Base-by-base conservation (phyloP, 2,888 invertebrate species). In the Volucella inflata region DNA sequence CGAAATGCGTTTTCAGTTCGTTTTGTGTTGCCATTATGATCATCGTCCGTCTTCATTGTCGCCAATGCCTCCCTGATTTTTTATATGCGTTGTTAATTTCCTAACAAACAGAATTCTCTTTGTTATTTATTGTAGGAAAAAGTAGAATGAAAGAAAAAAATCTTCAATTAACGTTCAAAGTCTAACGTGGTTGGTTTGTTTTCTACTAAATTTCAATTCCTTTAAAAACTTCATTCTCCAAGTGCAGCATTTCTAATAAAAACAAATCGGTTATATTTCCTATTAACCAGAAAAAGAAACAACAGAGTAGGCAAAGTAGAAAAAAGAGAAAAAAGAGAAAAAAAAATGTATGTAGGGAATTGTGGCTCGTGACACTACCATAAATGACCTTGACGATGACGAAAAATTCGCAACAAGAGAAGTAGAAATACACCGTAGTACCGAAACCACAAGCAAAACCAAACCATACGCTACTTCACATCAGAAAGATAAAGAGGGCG, bases 341-440 rank as follows among this genome's bases (percentile, higher is more conserved):
- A 55, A 36, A 42, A 60, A 60, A 2, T 12, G 46, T 55, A 59
- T 65, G 60, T 72, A 42, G 38, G 68, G 60, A 81, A 81, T 75
- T 16, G 64, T 74, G 57, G 79, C 83, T 83, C 83, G 74, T 83
- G 72, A 78, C 83, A 75, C 75, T 80, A 76, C 80, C 80, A 80
- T 84, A 80, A 80, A 84, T 84, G 84, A 84, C 84, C 84, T 84
- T 84, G 84, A 65, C 65, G 79, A 60, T 70, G 80, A 80, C 74
- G 80, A 80, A 84, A 30, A 84, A 80, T 65, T 76, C 50, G 65
- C 84, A 67, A 46, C 53, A 77, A 48, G 57, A 84, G 72, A 53
- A 59, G 53, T 42, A 59, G 44, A 60, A 71, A 71, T 14, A 70
- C 62, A 44, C 51, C 11, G 36, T 44, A 70, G 14, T 36, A 48